Conservation (phyloP, 2,888 invertebrate genomes). For the Pachymerium ferrugineum region DNA sequence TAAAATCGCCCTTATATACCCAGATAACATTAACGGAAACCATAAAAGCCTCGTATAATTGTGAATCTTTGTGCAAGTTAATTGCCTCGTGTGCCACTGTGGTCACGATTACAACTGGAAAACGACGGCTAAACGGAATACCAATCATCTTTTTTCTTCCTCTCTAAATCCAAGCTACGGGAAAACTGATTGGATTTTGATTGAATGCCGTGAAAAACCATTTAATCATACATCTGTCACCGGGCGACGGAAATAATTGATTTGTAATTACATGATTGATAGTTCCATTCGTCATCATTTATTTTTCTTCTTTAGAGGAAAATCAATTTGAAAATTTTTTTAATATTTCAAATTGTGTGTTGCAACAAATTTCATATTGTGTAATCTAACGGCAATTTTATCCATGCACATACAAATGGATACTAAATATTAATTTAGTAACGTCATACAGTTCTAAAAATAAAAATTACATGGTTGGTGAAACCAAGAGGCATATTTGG, state of each 20-base stretch:
- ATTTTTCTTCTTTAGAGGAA: too few relatives aligned
- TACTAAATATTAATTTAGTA: too few relatives aligned
- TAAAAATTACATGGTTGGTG: too few relatives aligned
- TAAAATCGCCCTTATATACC: conserved; percentile 3
- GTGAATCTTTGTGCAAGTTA: conserved; percentile 20
- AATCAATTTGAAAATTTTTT: too few relatives aligned
- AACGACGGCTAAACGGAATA: not conserved
- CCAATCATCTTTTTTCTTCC: not conserved
- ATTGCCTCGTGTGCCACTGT: not conserved
- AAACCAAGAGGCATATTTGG: too few relatives aligned
- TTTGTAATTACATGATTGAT: conserved; percentile 15
- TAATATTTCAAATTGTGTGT: too few relatives aligned
- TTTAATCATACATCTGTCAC: not conserved
- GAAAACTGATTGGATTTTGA: conserved; percentile 23
- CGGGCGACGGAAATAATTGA: conserved; percentile 17
- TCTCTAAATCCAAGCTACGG: too few relatives aligned
- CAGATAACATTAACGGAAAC: conserved; percentile 23
- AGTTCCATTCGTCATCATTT: not conserved
- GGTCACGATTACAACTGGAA: not conserved
- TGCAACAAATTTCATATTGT: too few relatives aligned
- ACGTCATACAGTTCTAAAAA: too few relatives aligned
- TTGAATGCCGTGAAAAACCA: conserved; percentile 10
- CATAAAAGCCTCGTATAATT: conserved; percentile 24
- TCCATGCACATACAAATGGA: too few relatives aligned
- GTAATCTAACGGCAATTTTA: too few relatives aligned